Evolutionary conservation across 2,797 vertebrate genomes (phyloP).

Genomic region (Merluccius polli): DNA sequence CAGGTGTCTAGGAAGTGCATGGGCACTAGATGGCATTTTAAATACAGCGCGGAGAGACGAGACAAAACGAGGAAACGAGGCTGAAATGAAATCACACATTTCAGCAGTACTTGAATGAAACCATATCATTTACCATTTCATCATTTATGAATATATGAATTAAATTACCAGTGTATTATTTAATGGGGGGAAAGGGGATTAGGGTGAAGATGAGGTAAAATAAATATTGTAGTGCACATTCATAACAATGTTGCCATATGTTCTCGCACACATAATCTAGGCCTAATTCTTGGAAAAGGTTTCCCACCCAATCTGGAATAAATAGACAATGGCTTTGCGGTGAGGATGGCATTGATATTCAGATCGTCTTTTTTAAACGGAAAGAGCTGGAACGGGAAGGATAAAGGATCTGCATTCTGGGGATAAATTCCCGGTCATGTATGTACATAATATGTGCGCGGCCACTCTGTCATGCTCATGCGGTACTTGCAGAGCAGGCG

Average conservation of each 20-base stretch:
- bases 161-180: slow-evolving; percentile 44
- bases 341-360: neutral
- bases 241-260: too few species aligned
- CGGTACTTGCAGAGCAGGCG: neutral
- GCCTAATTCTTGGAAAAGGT: too few species aligned
- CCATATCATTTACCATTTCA: slow-evolving; percentile 1
- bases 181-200: slow-evolving; percentile 33
- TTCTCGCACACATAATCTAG: too few species aligned
- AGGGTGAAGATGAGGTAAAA: neutral
- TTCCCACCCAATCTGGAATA: neutral
- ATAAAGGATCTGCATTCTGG: neutral
- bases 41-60: slow-evolving; percentile 11
- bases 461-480: neutral
- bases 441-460: neutral
- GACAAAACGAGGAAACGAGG: neutral
- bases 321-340: neutral
- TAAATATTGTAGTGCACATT: too few species aligned
- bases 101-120: slow-evolving; percentile 27
- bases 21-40: slow-evolving; percentile 25
- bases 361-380: neutral
- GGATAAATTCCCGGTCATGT: neutral
- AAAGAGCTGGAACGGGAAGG: neutral
- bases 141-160: slow-evolving; percentile 35
- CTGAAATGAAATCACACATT: slow-evolving; percentile 16
- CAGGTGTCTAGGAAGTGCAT: slow-evolving; percentile 18